Evolutionary conservation across 2,797 vertebrate genomes (phyloP), one percentile per base, ranked within the genome.

Genomic region (Fistularia tabacaria): DNA sequence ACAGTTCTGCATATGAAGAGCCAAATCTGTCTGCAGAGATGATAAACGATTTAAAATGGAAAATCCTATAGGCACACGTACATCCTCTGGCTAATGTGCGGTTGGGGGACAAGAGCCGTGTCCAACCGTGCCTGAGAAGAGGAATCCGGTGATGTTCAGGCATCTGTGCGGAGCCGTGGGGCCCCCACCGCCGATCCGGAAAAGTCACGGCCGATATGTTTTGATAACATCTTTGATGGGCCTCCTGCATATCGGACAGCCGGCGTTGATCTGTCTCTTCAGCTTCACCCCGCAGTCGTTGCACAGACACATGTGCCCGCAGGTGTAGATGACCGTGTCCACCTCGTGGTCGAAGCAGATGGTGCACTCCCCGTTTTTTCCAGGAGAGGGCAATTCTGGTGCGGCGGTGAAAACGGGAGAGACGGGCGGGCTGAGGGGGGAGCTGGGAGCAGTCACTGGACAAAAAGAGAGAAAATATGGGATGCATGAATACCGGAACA

Each of bases 251-350:
- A 99, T 98, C 0, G 97, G 97, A 59, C 97, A 99, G 88, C 95
- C 97, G 25, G 97, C 93, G 0, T 95, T 93, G 66, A 93, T 92
- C 87, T 98, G 96, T 76, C 92, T 93, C 90, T 94, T 95, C 81
- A 99, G 92, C 84, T 94, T 96, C 82, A 95, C 91, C 65, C 97
- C 97, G 0, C 97, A 99, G 89, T 93, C 92, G 66, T 93, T 92
- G 82, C 97, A 99, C 84, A 99, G 91, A 81, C 97, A 99, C 97
- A 99, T 98, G 90, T 99, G 97, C 88, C 97, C 97, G 1, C 97
- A 99, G 1, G 96, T 97, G 88, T 99, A 99, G 90, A 99, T 98
- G 73, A 99, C 97, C 0, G 96, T 97, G 89, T 99, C 97, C 76
- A 99, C 97, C 69, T 98, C 96, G 43, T 93, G 94, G 79, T 99